Base-by-base conservation (phyloP, 2,797 vertebrate genomes). In the Pseudochirops cupreus region DNA sequence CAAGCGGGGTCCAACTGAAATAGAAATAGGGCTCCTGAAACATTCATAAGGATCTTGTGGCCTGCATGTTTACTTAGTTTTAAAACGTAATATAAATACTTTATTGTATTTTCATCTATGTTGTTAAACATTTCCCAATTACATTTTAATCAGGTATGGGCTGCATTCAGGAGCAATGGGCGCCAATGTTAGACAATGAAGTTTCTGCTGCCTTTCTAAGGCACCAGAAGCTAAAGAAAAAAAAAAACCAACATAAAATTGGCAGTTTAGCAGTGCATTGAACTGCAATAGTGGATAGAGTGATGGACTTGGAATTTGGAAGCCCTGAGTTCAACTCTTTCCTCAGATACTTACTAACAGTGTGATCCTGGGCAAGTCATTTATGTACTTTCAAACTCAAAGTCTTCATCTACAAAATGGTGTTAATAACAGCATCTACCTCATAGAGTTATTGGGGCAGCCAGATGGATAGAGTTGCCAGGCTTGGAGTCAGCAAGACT, bases 401-500 rank as follows among this genome's bases (percentile, higher is more conserved):
- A n/a, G 46, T 82, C 67, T 10, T 82, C 18, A 46, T 39, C 67
- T 82, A 9, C 9, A 46, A 39, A 74, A 82, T 39, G 6, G 67
- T n/a, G 13, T 33, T 67, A 67, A n/a, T 67, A 14, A 33, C 12
- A 62, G 59, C 13, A 39, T n/a, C 29, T 62, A 33, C 31, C 59
- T 62, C 11, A 31, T 26, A 33, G 10, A 3, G 29, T 11, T 31
- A 62, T 62, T 33, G 2, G 59, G 31, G 31, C 31, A 62, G 57
- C 31, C 33, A 14, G 13, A 14, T n/a, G n/a, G n/a, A n/a, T n/a
- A 1, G 31, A 31, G 33, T 13, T n/a, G 1, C 4, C 5, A 1
- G 31, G 31, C 59, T 67, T n/a, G 13, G 59, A 67, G 31, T 67
- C 13, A 67, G 59, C 13, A 67, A 67, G 59, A 5, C 31, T 67